Percentiles rank a stretch among this genome's conserved stretches.
Conservation (phyloP, 2,113 vertebrate genomes). For the Emydura subglobosa region DNA sequence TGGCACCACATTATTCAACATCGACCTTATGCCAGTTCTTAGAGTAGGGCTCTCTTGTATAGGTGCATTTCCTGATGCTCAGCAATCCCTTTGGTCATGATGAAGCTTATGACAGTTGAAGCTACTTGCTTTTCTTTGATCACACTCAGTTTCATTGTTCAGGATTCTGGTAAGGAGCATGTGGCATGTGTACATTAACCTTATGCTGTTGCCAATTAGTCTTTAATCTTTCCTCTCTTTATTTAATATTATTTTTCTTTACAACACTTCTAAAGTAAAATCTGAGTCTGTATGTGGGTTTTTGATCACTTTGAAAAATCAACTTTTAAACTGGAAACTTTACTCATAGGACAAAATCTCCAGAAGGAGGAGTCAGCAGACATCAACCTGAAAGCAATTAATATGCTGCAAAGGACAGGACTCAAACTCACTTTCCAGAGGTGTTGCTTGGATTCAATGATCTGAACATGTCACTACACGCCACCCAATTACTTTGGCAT, state of each 20-base stretch:
- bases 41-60: background rate
- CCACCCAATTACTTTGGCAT: background rate
- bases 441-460: background rate
- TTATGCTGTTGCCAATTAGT: background rate
- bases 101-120: background rate
- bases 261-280: background rate
- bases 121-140: background rate
- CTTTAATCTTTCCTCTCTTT: background rate
- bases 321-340: background rate
- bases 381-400: background rate
- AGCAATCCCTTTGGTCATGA: background rate
- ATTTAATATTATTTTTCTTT: background rate
- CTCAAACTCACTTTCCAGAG: background rate
- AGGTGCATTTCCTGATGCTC: background rate
- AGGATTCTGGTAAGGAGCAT: background rate
- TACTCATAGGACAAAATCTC: background rate
- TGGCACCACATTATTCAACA: background rate
- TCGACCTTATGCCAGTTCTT: fast-evolving
- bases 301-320: background rate
- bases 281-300: background rate
- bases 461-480: background rate
- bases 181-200: background rate
- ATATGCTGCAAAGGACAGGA: background rate
- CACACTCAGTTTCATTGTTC: background rate
- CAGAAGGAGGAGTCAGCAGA: background rate